phyloP scores from a whole-genome alignment of 2,113 vertebrate genomes.

The Gambusia affinis region DNA sequence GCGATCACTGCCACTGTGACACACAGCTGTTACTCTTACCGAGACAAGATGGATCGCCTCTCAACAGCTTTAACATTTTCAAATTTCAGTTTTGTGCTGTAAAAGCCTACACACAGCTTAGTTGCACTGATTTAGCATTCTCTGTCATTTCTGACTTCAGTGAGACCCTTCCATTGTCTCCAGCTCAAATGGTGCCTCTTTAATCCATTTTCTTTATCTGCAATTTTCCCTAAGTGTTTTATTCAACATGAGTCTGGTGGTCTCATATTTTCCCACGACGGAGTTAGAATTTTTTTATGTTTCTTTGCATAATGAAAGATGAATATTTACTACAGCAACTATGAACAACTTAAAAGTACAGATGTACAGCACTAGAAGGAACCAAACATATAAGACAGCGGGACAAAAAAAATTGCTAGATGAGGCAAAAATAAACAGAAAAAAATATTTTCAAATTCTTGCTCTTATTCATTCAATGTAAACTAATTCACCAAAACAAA shows the following conservation, averaged over 20 bases:
- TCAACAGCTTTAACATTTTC: slow-evolving; percentile 37
- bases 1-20: slow-evolving; percentile 55
- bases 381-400: slow-evolving; percentile 15
- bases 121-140: not conserved
- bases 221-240: slow-evolving; percentile 18
- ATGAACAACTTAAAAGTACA: slow-evolving; percentile 1
- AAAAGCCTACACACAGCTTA: slow-evolving; percentile 14
- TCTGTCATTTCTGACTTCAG: slow-evolving; percentile 36
- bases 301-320: slow-evolving; percentile 9
- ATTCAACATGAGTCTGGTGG: not conserved
- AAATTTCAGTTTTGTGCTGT: slow-evolving; percentile 39
- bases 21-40: slow-evolving; percentile 48
- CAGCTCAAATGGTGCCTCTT: not conserved
- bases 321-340: slow-evolving; percentile 1
- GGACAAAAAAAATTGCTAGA: slow-evolving; percentile 38
- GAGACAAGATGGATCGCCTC: slow-evolving; percentile 36
- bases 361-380: slow-evolving; percentile 12
- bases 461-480: not conserved
- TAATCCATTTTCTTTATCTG: not conserved
- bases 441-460: not conserved
- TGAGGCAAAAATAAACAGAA: slow-evolving; percentile 39
- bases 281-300: not conserved
- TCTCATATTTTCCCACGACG: not conserved
- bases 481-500: not conserved
- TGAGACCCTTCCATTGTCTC: slow-evolving; percentile 12